Evolutionary conservation across 2,113 vertebrate genomes (phyloP), one percentile per base, ranked within the genome.

Genomic region (Trinectes maculatus): DNA sequence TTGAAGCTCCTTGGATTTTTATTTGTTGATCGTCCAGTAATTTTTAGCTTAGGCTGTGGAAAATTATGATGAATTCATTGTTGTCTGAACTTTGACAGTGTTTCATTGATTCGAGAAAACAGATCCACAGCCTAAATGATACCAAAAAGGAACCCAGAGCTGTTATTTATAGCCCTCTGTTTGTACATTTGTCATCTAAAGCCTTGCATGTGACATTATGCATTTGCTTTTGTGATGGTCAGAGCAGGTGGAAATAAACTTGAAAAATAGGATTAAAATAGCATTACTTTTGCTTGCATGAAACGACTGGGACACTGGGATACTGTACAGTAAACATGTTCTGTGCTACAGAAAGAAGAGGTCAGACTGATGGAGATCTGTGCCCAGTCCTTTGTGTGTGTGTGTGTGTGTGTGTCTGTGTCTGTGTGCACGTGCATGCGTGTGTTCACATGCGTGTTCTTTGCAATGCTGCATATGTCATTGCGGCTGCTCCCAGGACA

Each of bases 401-500:
- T 28, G 47, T 48, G 55, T 11, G 39, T 75, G 47, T 31, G 9
- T n/a, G 39, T 57, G 47, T 8, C 13, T 29, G 46, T 44, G 31
- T 42, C 25, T 46, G 12, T 25, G 16, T 8, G 21, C 19, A 2
- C 55, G 18, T 62, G 26, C 40, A 47, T 44, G 51, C 43, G 52
- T 71, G 71, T 62, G 56, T 57, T 29, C 49, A 49, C 3, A 39
- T 70, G 68, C 26, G 24, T 67, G 43, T 39, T 69, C 44, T 64
- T 52, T 67, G 61, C 33, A 39, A 49, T 58, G 51, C 69, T 77
- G 80, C 63, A 44, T 75, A 79, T 89, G 83, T 83, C 87, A 85
- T 72, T 82, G 80, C 70, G 46, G 70, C 80, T 58, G 79, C 80
- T 83, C 70, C 74, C 77, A 67, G 83, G 85, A 90, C 77, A 69